A percentile compares a stretch with the other conserved stretches of the same genome.
phyloP scores from a whole-genome alignment of 2,113 vertebrate species.

The Cryptoleucopteryx plumbea region DNA sequence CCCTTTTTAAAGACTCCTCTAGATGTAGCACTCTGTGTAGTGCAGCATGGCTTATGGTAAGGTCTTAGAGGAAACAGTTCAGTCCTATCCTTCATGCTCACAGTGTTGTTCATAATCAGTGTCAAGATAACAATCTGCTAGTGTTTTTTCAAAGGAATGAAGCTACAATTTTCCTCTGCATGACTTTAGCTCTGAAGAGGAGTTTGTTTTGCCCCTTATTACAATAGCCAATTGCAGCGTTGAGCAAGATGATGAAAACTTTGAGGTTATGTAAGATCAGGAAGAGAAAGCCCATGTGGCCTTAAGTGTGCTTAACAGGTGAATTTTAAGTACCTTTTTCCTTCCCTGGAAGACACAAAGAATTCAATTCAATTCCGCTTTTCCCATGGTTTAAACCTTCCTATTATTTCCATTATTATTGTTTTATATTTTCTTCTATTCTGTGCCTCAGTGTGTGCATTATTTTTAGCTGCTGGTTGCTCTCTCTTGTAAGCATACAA shows the following conservation, averaged over 20 bases:
- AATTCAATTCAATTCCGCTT: neutral
- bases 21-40: neutral
- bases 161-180: constrained; percentile 1
- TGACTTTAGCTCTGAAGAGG: neutral
- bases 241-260: constrained; percentile 35
- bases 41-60: neutral
- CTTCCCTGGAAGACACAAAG: neutral
- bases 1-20: neutral
- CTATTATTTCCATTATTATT: neutral
- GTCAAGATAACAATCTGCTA: constrained; percentile 28
- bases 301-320: neutral
- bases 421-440: neutral
- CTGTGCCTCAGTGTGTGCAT: neutral
- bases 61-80: neutral
- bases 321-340: neutral
- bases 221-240: neutral
- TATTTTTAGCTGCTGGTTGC: neutral
- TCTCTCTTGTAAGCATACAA: neutral
- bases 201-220: constrained; percentile 19
- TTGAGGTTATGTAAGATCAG: constrained; percentile 6
- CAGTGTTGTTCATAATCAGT: neutral
- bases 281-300: neutral
- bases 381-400: neutral
- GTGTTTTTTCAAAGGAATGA: constrained; percentile 22
- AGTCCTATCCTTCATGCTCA: neutral